Base-by-base conservation (phyloP, 2,113 vertebrate genomes). In the Xiphophorus couchianus region DNA sequence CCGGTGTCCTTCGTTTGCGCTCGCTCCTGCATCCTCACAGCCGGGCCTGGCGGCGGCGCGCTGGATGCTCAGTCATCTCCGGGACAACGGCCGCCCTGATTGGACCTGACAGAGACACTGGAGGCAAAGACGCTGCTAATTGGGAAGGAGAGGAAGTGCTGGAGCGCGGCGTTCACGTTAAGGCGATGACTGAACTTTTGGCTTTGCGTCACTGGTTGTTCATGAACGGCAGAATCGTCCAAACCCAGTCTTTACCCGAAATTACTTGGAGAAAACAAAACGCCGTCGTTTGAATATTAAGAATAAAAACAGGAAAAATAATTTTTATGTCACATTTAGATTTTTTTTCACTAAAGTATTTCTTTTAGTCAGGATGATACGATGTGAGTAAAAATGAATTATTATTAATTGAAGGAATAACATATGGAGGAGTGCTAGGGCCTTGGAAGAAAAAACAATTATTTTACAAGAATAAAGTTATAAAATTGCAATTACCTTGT, bases 91-190 rank as follows among this genome's bases (percentile, higher is more conserved):
- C 73, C 8, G 73, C 37, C 44, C 30, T 86, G 84, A 88, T 89
- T 10, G 28, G 74, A 88, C 69, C 71, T 81, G 88, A 79, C 88
- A 86, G 70, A 83, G 30, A 7, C 0, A 73, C 82, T 80, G 5
- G 28, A 81, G 80, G 86, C 86, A 66, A 81, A 85, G 77, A 80
- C 66, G 30, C 37, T 1, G 30, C 70, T 86, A 81, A 90, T 85
- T 86, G 84, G 74, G 64, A 74, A 17, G 60, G 33, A 68, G 71
- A 71, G 11, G 70, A 62, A 31, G 27, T 19, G 44, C 30, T 35
- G 77, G 62, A 5, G 62, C 28, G 54, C 25, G 62, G 30, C 61
- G 29, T 51, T 64, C 7, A 10, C 31, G 71, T 58, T 30, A 25
- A 67, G 66, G 44, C 12, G 37, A 74, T 74, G 78, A 61, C 72